Percentiles rank a stretch among this genome's conserved stretches.
phyloP scores from a whole-genome alignment of 2,113 vertebrate species.

The Silurus meridionalis region DNA sequence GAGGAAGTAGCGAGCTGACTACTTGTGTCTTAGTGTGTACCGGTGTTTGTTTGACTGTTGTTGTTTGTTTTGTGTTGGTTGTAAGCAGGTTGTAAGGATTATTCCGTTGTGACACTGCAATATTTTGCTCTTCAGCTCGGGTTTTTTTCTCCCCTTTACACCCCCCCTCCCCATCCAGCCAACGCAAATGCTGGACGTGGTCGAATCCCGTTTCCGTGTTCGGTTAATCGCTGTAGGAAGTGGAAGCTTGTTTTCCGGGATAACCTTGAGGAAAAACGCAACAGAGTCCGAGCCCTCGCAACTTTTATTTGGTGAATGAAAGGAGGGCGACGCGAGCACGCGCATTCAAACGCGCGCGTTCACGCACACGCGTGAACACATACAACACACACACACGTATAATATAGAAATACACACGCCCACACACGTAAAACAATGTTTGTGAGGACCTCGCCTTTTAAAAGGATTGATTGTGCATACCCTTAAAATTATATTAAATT shows the following conservation, averaged over 20 bases:
- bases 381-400: no score
- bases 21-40: background rate
- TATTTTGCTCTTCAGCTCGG: background rate
- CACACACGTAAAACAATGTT: background rate
- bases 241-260: background rate
- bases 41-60: background rate
- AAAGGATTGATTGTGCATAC: no score
- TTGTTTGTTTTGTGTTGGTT: background rate
- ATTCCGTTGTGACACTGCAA: conserved; percentile 39
- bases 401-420: background rate
- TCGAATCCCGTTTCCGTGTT: background rate
- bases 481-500: no score
- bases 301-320: conserved; percentile 47
- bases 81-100: background rate
- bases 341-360: no score
- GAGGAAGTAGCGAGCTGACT: conserved; percentile 69
- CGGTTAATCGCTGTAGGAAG: background rate
- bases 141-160: background rate
- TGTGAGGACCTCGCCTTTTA: no score
- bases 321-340: background rate
- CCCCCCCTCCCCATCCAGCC: background rate
- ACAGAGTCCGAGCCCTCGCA: conserved; percentile 54
- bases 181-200: background rate
- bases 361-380: no score
- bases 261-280: conserved; percentile 56